Evolutionary conservation across 2,797 vertebrate genomes (phyloP), one percentile per base, ranked within the genome.

Genomic region (Gallirallus australis): DNA sequence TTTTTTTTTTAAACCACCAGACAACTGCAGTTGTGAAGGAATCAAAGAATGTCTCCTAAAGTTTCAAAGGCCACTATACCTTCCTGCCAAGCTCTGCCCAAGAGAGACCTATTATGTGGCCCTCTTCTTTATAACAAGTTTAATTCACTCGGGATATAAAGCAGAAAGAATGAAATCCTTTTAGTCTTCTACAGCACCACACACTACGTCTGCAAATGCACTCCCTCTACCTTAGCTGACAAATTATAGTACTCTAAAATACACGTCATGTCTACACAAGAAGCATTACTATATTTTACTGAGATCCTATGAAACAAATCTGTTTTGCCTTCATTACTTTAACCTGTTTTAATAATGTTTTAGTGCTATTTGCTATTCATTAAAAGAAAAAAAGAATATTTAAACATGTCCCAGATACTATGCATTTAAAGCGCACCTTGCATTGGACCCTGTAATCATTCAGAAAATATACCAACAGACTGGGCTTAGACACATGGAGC

Each of bases 71-170:
- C 57, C 37, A 54, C 37, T 75, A 57, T 16, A 65, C 33, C 79
- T 91, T 82, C 68, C 76, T 85, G 84, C 81, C 86, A 94, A 93
- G 40, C 40, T 71, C 57, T 81, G 60, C 33, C 60, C 37, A 61
- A 77, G 45, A 93, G 17, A 89, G 50, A 30, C 12, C 48, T 73
- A 60, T 68, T 56, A 66, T 45, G 16, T 12, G 13, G 7, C 21
- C 30, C 24, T 37, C 28, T 80, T 87, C 70, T 79, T 77, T 85
- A 69, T 91, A 68, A 65, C 45, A 65, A 91, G 48, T 78, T 89
- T 80, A 85, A 87, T 83, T 70, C 53, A 68, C 10, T 57, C 21
- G 54, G 37, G 27, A 59, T 71, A 91, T 39, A 87, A 95, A 95
- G 10, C 76, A 19, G 48, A 68, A 37, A 68, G 64, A 90, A 94